Evolutionary conservation across 2,888 invertebrate genomes (phyloP), one percentile per base, ranked within the genome.

Genomic region (Lasioglossum malachurum): DNA sequence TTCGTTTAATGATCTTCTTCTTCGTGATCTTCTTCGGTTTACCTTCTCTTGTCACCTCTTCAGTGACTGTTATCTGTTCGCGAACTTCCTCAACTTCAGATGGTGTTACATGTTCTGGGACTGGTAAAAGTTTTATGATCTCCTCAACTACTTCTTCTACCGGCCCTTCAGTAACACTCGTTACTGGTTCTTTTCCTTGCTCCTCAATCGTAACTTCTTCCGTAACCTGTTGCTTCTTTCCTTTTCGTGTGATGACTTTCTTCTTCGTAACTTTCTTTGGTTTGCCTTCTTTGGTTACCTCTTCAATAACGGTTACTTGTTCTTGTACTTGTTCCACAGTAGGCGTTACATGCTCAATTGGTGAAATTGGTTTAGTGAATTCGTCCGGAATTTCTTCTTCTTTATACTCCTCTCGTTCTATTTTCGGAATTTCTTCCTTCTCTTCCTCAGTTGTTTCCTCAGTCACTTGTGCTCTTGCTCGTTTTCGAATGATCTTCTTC

Each of bases 1-100:
- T 94, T n/a, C 94, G 92, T 79, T 94, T 95, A n/a, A 93, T 92
- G 2, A 93, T 86, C 16, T 91, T 92, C 10, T 93, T 94, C 79
- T 94, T 94, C 3, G 91, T 91, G 0, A 80, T 93, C 85, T 88
- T 91, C 72, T 86, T 90, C 3, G 86, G 83, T 87, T 92, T 93
- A 41, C 94, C 86, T 83, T 95, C 95, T 14, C 7, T 7, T 0
- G 38, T 38, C 38, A 38, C 38, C 7, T 38, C 38, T 38, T 38
- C 38, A 5, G 38, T 38, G 4, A 38, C 38, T 4, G 38, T 38
- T 38, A 38, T 5, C 38, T 38, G 38, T 38, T 38, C 38, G 38
- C 38, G 38, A 38, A 38, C 38, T 38, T 84, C 78, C 14, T 87
- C 89, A 0, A 85, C 75, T 38, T 95, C 94, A 0, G 75, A 10